Conservation (phyloP, 1,140 invertebrate genomes). For the Cherax destructor region DNA sequence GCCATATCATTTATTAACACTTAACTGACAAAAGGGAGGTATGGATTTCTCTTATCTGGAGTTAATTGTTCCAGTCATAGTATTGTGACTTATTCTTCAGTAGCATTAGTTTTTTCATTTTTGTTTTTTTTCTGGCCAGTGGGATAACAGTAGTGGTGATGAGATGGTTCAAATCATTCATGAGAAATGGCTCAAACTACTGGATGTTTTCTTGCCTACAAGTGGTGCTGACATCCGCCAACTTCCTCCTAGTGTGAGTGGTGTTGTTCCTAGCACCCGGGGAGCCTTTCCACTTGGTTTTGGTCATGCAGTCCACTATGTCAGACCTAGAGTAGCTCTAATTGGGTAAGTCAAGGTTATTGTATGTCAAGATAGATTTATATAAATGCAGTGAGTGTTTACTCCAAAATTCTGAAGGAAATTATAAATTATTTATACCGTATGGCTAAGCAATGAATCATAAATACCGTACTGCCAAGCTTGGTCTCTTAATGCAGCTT, state of each 20-base stretch:
- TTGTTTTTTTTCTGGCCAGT: constrained; percentile 11
- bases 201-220: constrained; percentile 36
- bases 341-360: constrained; percentile 80
- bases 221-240: constrained; percentile 77
- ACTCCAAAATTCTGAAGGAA: background rate
- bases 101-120: no score
- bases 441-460: no score
- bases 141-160: constrained; percentile 46
- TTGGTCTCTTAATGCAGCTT: no score
- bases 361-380: background rate
- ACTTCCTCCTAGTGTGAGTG: constrained; percentile 86
- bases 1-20: no score
- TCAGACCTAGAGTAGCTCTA: constrained; percentile 84
- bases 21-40: no score
- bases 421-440: background rate
- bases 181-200: constrained; percentile 36
- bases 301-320: constrained; percentile 91
- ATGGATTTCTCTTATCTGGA: no score
- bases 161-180: constrained; percentile 30
- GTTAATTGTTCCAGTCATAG: no score
- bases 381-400: background rate
- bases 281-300: constrained; percentile 95
- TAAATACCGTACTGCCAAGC: no score
- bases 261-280: constrained; percentile 80
- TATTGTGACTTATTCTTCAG: no score